Conservation (phyloP, 2,113 vertebrate species). For the Climacteris rufus region DNA sequence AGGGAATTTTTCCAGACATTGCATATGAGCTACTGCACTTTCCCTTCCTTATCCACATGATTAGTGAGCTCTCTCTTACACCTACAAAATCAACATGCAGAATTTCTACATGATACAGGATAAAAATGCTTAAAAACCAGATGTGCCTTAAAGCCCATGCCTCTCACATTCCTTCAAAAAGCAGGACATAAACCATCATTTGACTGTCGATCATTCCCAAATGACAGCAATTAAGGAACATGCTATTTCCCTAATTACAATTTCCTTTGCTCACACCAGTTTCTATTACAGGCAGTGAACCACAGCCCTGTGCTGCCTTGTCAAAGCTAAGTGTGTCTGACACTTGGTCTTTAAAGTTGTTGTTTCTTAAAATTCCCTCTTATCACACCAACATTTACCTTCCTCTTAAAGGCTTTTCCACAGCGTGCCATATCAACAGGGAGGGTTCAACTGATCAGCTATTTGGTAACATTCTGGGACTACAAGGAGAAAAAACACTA, state of each 20-base stretch:
- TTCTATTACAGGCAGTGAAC: not conserved
- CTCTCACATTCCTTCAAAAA: not conserved
- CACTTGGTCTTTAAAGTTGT: not conserved
- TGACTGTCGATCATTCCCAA: not conserved
- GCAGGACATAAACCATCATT: not conserved
- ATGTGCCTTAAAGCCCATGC: not conserved
- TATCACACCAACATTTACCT: not conserved
- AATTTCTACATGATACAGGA: not conserved
- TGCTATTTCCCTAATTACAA: not conserved
- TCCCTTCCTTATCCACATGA: not conserved
- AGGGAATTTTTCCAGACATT: not conserved
- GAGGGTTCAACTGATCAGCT: not conserved
- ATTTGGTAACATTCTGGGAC: not conserved
- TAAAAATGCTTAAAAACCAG: not conserved
- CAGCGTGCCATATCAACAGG: not conserved
- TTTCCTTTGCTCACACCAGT: not conserved
- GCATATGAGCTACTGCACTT: not conserved
- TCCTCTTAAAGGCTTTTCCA: not conserved
- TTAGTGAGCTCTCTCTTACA: not conserved
- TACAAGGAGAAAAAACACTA: not conserved
- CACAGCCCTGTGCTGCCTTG: not conserved
- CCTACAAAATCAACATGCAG: not conserved
- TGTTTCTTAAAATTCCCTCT: not conserved
- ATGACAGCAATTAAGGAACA: not conserved
- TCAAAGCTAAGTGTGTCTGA: not conserved